Evolutionary conservation across 2,888 invertebrate genomes (phyloP).

Genomic region (Strigamia crassipes): DNA sequence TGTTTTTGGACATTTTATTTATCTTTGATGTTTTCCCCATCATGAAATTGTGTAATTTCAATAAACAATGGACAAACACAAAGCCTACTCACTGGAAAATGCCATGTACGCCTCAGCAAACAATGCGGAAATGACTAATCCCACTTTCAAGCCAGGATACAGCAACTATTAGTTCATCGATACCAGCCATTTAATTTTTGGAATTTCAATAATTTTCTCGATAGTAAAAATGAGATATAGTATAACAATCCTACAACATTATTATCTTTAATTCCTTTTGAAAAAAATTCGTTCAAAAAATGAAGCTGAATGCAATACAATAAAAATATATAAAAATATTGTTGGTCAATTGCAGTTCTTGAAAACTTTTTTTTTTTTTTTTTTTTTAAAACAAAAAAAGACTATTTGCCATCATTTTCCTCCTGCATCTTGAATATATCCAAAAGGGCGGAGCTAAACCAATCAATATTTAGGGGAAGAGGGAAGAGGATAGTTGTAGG

Average conservation of each 20-base stretch:
- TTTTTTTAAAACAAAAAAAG: no score
- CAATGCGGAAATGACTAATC: conserved; percentile 30
- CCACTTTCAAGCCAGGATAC: not conserved
- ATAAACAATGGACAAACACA: conserved; percentile 33
- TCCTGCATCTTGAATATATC: conserved; percentile 6
- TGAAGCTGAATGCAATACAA: no score
- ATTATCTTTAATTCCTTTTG: no score
- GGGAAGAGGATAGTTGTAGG: not conserved
- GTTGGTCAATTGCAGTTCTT: not conserved
- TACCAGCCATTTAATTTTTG: not conserved
- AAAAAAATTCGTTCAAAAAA: no score
- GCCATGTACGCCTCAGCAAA: conserved; percentile 3
- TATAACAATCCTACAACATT: no score
- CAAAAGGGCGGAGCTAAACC: conserved; percentile 12
- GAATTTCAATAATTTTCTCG: not conserved
- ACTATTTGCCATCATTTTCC: no score
- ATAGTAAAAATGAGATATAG: not conserved
- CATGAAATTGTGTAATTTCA: conserved; percentile 22
- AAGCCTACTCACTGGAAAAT: conserved; percentile 24
- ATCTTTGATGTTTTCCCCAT: not conserved
- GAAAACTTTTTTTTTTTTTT: no score
- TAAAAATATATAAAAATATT: not conserved
- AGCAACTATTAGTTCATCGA: not conserved
- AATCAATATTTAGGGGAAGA: conserved; percentile 7
- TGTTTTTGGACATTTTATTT: not conserved